Conservation (phyloP, 2,888 invertebrate species). For the Hydraecia micacea region DNA sequence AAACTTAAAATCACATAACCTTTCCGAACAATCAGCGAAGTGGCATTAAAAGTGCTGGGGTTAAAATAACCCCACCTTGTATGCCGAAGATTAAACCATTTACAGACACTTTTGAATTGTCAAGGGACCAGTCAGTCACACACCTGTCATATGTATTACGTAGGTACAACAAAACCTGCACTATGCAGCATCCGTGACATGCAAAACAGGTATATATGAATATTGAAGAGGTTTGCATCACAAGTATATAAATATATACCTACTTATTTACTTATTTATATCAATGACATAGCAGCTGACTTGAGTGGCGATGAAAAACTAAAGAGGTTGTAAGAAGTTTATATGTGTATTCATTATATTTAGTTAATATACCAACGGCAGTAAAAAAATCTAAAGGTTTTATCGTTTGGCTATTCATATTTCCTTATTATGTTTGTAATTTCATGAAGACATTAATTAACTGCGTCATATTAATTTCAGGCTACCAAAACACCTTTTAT, state of each 20-base stretch:
- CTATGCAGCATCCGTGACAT: slow-evolving; percentile 22
- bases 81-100: too few relatives aligned
- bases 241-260: not conserved
- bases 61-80: too few relatives aligned
- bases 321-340: not conserved
- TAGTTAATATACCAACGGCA: not conserved
- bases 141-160: not conserved
- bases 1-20: too few relatives aligned
- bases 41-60: too few relatives aligned
- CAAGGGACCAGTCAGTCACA: too few relatives aligned
- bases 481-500: not conserved
- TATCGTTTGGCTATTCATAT: not conserved
- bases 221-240: slow-evolving; percentile 37
- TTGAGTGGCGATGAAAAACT: slow-evolving; percentile 6
- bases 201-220: slow-evolving; percentile 38
- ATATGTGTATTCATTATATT: not conserved
- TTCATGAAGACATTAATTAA: not conserved
- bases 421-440: not conserved
- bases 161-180: slow-evolving; percentile 14
- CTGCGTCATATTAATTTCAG: not conserved
- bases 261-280: slow-evolving; percentile 13
- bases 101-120: too few relatives aligned
- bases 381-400: not conserved
- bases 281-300: slow-evolving; percentile 16
- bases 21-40: too few relatives aligned